These are phyloP conservation scores for Triplophysa rosa DNA, from an alignment of 2,113 vertebrate species.

Conservation along the genomic window DNA sequence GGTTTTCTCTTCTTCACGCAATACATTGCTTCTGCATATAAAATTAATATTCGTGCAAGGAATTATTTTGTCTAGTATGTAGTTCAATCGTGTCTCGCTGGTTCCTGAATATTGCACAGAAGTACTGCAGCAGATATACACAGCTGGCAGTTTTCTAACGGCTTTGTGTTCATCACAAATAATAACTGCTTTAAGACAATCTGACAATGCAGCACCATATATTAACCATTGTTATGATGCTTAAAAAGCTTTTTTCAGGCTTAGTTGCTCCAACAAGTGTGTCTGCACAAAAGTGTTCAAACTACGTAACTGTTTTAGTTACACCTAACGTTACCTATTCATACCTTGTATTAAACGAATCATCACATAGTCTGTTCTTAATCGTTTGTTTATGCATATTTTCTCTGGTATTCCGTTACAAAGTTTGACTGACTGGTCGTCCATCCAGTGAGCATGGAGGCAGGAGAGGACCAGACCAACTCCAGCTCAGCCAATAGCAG, in stretches of 20 bases:
- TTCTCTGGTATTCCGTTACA: slow-evolving; percentile 15
- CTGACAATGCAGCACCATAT: not conserved
- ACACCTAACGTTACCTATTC: too few species aligned
- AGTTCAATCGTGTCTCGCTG: not conserved
- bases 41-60: not conserved
- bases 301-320: not conserved
- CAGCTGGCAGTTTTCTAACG: not conserved
- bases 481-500: slow-evolving; percentile 81
- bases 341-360: not conserved
- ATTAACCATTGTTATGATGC: not conserved
- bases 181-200: not conserved
- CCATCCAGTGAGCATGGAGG: slow-evolving; percentile 81
- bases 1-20: not conserved
- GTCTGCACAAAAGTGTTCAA: slow-evolving; percentile 1
- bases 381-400: slow-evolving; percentile 26
- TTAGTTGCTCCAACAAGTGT: not conserved
- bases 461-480: slow-evolving; percentile 89
- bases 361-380: not conserved
- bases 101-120: not conserved
- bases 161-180: not conserved
- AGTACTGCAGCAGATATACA: not conserved
- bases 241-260: not conserved
- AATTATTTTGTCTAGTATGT: not conserved
- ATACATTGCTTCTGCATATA: not conserved
- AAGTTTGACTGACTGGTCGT: slow-evolving; percentile 34